Evolutionary conservation across 1,140 invertebrate species (phyloP), one percentile per base, ranked within the genome.

Genomic region (Plodia interpunctella): DNA sequence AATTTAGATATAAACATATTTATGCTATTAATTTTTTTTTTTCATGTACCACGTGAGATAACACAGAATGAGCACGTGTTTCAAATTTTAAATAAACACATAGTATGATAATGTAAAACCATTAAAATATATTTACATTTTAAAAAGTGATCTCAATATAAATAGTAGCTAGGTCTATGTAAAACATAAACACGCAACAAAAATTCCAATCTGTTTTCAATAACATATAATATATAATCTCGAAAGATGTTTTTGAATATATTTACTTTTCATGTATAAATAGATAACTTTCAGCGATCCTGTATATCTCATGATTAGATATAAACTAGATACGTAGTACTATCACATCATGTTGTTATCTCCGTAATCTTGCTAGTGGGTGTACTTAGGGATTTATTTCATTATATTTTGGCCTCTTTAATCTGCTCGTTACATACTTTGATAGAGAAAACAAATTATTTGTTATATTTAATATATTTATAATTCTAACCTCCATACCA

Each of bases 321-420:
- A 44, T 44, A 15, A 44, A 44, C 38, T 44, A 44, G 38, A 44
- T 44, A 44, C 38, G 38, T 15, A 44, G 38, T 44, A 44, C 38
- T 44, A 44, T 44, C 38, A 44, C 38, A 35, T 35, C 32, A 44
- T 44, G 38, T 15, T 44, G 38, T 44, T 44, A 44, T 44, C 38
- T 15, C 15, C 5, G 8, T 44, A 44, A 44, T 44, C 38, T 44
- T n/a, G 13, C 13, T 44, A 15, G 15, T n/a, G 38, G 8, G 38
- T 44, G 15, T 15, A 15, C 38, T 15, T 44, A 15, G 15, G 38
- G 38, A 44, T 44, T 44, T 15, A 44, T 44, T 44, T 44, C 38
- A 44, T 44, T 44, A 44, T 44, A 44, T 44, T 44, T 44, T 15
- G 38, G 38, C 38, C n/a, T 44, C 38, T 44, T 17, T 44, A 44